A percentile compares a stretch with the other conserved stretches of the same genome.
These are phyloP conservation scores for Augochlora pura DNA, from an alignment of 1,140 invertebrate species.

Conservation along the genomic window DNA sequence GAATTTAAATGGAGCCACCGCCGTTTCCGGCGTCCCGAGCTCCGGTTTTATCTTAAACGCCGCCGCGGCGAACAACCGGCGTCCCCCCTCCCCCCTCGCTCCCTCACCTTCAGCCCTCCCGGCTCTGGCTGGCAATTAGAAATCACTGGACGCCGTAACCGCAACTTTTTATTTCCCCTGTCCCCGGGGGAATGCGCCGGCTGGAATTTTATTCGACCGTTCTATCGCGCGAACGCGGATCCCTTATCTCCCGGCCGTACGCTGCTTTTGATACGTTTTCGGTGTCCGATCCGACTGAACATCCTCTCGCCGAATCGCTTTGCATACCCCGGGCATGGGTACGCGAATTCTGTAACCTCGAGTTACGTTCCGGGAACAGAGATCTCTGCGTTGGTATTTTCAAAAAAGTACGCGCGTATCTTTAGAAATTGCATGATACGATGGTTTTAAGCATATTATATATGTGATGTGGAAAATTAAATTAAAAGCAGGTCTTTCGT, in stretches of 20 bases:
- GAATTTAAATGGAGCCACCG: slow-evolving; percentile 46
- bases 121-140: slow-evolving; percentile 11
- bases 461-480: too few relatives aligned
- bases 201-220: slow-evolving; percentile 12
- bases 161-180: not conserved
- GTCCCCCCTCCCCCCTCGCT: not conserved
- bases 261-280: not conserved
- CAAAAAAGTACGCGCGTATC: too few relatives aligned
- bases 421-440: too few relatives aligned
- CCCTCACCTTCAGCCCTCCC: too few relatives aligned
- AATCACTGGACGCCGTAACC: slow-evolving; percentile 12
- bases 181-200: not conserved
- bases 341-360: too few relatives aligned
- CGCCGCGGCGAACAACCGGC: not conserved
- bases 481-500: too few relatives aligned
- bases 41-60: slow-evolving; percentile 10
- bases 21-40: not conserved
- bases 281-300: not conserved
- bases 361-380: too few relatives aligned
- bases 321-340: too few relatives aligned
- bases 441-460: too few relatives aligned
- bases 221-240: not conserved
- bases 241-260: not conserved
- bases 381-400: too few relatives aligned
- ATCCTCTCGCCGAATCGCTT: too few relatives aligned